Percentiles rank a stretch among this genome's conserved stretches.
Conservation (phyloP, 2,113 vertebrate genomes). For the Pimephales promelas region DNA sequence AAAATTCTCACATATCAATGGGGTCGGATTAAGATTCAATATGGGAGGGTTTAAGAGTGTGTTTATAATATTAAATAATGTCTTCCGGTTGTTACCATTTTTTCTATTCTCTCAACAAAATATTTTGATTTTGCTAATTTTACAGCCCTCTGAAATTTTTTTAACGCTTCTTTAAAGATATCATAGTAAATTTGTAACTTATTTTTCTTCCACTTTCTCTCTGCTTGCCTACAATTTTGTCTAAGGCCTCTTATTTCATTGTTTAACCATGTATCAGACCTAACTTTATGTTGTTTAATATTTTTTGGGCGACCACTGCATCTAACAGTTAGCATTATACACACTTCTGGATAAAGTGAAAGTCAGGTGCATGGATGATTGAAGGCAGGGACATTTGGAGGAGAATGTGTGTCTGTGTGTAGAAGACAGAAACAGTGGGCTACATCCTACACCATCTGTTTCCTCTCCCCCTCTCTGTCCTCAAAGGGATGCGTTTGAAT, state of each 20-base stretch:
- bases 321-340: not conserved
- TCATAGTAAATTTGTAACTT: not conserved
- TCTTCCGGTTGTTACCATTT: no score
- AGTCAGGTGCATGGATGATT: not conserved
- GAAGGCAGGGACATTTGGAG: slow-evolving; percentile 4
- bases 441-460: slow-evolving; percentile 24
- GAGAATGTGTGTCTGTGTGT: not conserved
- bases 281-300: not conserved
- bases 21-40: no score
- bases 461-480: not conserved
- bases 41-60: no score
- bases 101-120: no score
- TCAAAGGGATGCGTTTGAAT: not conserved
- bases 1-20: no score
- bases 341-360: not conserved
- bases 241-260: not conserved
- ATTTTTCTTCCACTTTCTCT: not conserved
- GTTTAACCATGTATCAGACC: not conserved
- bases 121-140: no score
- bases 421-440: slow-evolving; percentile 5
- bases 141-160: no score
- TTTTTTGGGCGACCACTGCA: not conserved
- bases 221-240: not conserved
- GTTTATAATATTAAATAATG: no score
- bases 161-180: not conserved